Evolutionary conservation across 2,113 vertebrate species (phyloP), one percentile per base, ranked within the genome.

Genomic region (Taxidea taxus): DNA sequence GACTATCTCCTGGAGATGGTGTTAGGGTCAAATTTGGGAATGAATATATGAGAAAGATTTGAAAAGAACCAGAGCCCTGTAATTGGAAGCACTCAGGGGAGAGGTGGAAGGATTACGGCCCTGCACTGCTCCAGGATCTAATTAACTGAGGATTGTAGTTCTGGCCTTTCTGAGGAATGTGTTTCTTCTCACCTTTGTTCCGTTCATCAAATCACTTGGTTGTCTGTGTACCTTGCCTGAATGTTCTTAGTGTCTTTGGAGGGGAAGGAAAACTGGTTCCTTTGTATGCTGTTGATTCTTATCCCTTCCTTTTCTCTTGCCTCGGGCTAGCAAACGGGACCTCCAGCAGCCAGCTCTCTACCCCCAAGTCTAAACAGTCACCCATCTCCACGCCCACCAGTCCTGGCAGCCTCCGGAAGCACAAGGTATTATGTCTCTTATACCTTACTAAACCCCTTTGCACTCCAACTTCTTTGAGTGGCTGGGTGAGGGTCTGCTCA

Each of bases 311-410:
- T 98, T 97, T 98, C 91, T 98, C 91, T 98, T 98, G 80, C 98
- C 97, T 98, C 75, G 98, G 98, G 96, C 94, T 98, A 99, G 99
- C 99, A 98, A 99, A 99, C 87, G 99, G 99, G 97, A 99, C 99
- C 97, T 99, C 99, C 97, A 99, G 99, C 99, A 99, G 99, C 98
- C 99, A 99, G 98, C 99, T 99, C 91, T 99, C 99, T 98, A 99
- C 99, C 92, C 99, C 99, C 91, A 99, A 99, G 98, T 99, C 99
- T 98, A 99, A 99, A 99, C 99, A 99, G 98, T 99, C 99, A 95
- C 99, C 99, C 31, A 99, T 99, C 98, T 99, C 99, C 97, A 99
- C 99, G 90, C 99, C 99, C 25, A 99, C 99, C 98, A 99, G 99
- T 97, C 99, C 99, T 82, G 99, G 99, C 88, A 99, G 99, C 98